These are phyloP conservation scores for Oryzaephilus surinamensis DNA, from an alignment of 1,140 invertebrate species.

Conservation along the genomic window DNA sequence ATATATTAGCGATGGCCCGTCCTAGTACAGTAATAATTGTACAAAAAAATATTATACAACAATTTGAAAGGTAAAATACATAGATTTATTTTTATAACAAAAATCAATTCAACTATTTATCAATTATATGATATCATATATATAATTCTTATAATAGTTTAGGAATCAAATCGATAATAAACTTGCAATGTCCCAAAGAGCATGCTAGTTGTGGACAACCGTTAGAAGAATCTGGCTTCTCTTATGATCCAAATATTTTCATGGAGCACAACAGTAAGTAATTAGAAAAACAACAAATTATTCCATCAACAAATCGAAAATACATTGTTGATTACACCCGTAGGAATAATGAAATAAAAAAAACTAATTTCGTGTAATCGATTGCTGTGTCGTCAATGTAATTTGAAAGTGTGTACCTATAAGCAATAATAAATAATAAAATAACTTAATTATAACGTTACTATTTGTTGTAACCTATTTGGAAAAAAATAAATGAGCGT, in stretches of 20 bases:
- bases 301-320: no score
- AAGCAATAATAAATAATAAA: no score
- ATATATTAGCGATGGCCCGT: slow-evolving; percentile 78
- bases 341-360: background rate
- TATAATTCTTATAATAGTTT: slow-evolving; percentile 42
- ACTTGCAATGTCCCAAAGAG: slow-evolving; percentile 75
- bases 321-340: no score
- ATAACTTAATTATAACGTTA: no score
- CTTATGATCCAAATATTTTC: slow-evolving; percentile 66
- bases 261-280: slow-evolving; percentile 75
- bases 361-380: no score
- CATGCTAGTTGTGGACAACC: slow-evolving; percentile 69
- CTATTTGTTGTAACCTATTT: no score
- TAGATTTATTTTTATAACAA: background rate
- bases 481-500: no score
- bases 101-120: slow-evolving; percentile 1
- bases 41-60: slow-evolving; percentile 64
- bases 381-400: no score
- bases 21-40: slow-evolving; percentile 64
- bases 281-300: no score
- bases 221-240: slow-evolving; percentile 61
- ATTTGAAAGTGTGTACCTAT: no score
- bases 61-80: slow-evolving; percentile 61
- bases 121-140: no score
- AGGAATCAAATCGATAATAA: slow-evolving; percentile 73